These are phyloP conservation scores for Philonicus albiceps DNA, from an alignment of 2,888 invertebrate species.

Conservation along the genomic window DNA sequence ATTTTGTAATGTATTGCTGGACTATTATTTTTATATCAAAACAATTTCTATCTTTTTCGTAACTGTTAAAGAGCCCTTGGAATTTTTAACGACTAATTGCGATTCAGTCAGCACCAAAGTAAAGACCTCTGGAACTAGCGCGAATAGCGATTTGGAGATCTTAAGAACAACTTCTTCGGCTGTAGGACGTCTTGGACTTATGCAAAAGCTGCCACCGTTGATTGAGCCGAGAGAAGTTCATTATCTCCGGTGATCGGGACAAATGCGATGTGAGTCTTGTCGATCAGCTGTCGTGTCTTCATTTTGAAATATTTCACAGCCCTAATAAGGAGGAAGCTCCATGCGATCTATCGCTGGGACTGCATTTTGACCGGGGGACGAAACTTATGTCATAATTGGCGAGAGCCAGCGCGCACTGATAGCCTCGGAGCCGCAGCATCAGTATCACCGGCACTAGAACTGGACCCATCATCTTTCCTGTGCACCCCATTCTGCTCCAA, in stretches of 20 bases:
- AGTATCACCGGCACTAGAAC: not conserved
- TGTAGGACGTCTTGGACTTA: not conserved
- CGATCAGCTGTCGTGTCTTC: not conserved
- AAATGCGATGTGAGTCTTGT: not conserved
- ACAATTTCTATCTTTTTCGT: not conserved
- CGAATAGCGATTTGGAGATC: not conserved
- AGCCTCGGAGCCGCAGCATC: not conserved
- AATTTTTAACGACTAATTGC: not conserved
- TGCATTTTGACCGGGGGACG: not conserved
- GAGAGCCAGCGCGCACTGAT: not conserved
- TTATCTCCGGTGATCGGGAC: not conserved
- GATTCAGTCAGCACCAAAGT: not conserved
- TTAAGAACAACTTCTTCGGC: not conserved
- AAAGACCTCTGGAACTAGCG: not conserved
- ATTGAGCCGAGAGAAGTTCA: not conserved
- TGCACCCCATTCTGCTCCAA: slow-evolving; percentile 9
- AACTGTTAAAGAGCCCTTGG: not conserved
- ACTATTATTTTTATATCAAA: not conserved
- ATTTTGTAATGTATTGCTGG: not conserved
- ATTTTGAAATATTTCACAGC: not conserved
- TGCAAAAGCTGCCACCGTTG: not conserved
- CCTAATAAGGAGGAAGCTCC: not conserved
- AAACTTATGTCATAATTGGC: not conserved
- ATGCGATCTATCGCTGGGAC: not conserved
- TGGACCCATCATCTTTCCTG: slow-evolving; percentile 26